phyloP scores from a whole-genome alignment of 2,888 invertebrate species.

The Proisotoma minuta region DNA sequence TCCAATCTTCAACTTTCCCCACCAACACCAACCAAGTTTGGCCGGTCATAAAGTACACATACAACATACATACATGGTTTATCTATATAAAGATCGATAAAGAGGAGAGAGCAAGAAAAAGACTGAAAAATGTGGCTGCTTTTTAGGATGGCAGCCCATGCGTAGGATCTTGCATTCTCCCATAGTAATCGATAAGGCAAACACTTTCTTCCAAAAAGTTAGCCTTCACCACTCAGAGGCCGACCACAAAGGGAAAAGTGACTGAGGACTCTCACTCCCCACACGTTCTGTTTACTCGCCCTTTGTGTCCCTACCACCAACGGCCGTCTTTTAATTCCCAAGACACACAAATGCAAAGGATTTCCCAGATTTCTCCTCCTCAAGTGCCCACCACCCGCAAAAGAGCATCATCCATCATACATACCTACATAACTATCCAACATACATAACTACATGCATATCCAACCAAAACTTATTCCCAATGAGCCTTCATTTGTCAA shows the following conservation, averaged over 20 bases:
- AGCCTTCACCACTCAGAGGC: background rate
- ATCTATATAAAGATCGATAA: slow-evolving; percentile 48
- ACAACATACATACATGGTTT: slow-evolving; percentile 17
- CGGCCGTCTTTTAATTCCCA: background rate
- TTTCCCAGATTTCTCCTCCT: no score
- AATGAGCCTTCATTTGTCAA: no score
- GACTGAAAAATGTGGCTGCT: slow-evolving; percentile 16
- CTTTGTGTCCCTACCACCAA: background rate
- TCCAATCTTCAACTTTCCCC: background rate
- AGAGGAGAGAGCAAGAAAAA: slow-evolving; percentile 43
- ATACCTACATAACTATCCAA: no score
- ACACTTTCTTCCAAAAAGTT: slow-evolving; percentile 18
- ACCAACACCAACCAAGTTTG: no score
- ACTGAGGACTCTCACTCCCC: background rate
- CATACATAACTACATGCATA: no score
- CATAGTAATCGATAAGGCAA: slow-evolving; percentile 47
- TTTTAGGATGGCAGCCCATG: slow-evolving; percentile 7
- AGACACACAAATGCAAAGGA: no score
- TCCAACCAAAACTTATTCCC: no score
- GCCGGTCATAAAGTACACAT: background rate
- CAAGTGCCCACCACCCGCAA: no score
- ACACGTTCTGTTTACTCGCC: background rate
- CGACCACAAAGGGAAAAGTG: background rate
- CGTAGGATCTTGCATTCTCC: slow-evolving; percentile 38
- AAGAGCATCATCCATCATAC: no score